Evolutionary conservation across 2,113 vertebrate species (phyloP).

Genomic region (Ammodramus savannarum): DNA sequence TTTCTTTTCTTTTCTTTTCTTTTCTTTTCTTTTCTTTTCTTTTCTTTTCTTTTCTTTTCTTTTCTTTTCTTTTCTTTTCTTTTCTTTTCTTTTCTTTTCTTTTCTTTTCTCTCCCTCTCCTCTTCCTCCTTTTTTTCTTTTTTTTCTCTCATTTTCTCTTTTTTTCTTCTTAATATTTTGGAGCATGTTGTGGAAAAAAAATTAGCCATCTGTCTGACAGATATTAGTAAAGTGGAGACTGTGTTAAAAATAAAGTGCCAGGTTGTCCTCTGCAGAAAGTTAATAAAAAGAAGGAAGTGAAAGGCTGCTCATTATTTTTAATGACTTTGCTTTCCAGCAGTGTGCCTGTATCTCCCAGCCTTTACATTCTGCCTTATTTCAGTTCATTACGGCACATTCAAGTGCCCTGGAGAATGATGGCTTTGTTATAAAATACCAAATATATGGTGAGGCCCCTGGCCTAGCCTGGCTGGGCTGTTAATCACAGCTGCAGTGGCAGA

Average conservation of each 20-base stretch:
- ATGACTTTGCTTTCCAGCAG: conserved; percentile 83
- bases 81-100: too few species aligned
- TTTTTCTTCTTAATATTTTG: not conserved
- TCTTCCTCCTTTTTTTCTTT: too few species aligned
- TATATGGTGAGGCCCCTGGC: conserved; percentile 64
- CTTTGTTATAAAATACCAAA: conserved; percentile 78
- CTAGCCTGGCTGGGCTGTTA: conserved; percentile 32
- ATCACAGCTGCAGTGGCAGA: conserved; percentile 1
- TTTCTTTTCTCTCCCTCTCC: too few species aligned
- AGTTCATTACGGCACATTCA: conserved; percentile 71
- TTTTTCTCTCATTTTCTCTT: too few species aligned
- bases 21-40: not conserved
- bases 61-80: not conserved
- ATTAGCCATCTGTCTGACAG: conserved; percentile 48
- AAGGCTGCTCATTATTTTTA: conserved; percentile 87
- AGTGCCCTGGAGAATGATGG: conserved; percentile 74
- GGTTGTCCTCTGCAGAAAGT: conserved; percentile 75
- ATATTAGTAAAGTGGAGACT: conserved; percentile 63
- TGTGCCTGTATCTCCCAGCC: conserved; percentile 75
- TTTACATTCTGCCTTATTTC: conserved; percentile 74
- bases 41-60: too few species aligned
- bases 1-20: not conserved
- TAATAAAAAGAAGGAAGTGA: conserved; percentile 80
- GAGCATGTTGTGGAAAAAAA: not conserved
- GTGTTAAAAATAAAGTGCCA: conserved; percentile 69